Evolutionary conservation across 2,888 invertebrate genomes (phyloP).

Genomic region (Parnassius smintheus): DNA sequence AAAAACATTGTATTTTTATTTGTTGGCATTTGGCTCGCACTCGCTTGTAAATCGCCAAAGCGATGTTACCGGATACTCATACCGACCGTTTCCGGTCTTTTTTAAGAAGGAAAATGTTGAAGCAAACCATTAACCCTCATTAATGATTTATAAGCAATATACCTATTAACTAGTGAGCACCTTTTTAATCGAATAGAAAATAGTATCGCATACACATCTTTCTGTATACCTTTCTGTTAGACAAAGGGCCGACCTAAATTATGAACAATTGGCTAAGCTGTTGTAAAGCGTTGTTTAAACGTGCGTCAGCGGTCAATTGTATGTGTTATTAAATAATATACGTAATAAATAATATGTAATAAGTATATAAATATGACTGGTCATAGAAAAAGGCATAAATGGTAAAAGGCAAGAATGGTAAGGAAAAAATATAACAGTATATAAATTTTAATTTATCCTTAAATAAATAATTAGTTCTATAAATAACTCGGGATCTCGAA

Average conservation of each 20-base stretch:
- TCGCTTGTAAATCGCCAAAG: conserved; percentile 50
- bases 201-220: conserved; percentile 24
- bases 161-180: conserved; percentile 7
- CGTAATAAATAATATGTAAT: too few species aligned
- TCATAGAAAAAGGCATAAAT: too few species aligned
- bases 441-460: too few species aligned
- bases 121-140: conserved; percentile 21
- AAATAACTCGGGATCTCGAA: too few species aligned
- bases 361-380: background rate
- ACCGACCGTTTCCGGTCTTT: conserved; percentile 58
- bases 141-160: conserved; percentile 24
- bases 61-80: conserved; percentile 61
- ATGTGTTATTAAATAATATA: background rate
- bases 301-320: conserved; percentile 1
- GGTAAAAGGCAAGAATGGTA: too few species aligned
- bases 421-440: too few species aligned
- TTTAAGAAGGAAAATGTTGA: conserved; percentile 41
- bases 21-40: too few species aligned
- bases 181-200: conserved; percentile 22
- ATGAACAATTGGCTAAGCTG: conserved; percentile 6
- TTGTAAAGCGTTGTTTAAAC: conserved; percentile 6
- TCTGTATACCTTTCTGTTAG: conserved; percentile 20
- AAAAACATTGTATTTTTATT: too few species aligned
- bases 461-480: too few species aligned
- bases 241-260: conserved; percentile 22